phyloP scores from a whole-genome alignment of 2,113 vertebrate genomes.

The Pseudorhombus dupliciocellatus region DNA sequence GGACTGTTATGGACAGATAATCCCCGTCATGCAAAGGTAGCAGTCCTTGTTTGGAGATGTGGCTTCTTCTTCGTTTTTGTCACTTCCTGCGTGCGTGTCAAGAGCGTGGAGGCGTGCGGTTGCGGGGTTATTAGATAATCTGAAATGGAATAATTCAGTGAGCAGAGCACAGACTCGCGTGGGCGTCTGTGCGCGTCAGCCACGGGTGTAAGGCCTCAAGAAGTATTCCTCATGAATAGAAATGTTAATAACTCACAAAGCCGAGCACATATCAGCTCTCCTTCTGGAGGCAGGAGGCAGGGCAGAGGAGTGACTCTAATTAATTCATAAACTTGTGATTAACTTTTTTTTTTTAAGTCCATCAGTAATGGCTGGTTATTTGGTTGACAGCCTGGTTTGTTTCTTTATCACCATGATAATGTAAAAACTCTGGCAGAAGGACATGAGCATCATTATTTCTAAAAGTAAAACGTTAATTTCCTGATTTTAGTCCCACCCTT shows the following conservation, averaged over 20 bases:
- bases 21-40: not conserved
- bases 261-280: constrained; percentile 68
- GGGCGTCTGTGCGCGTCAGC: constrained; percentile 65
- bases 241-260: constrained; percentile 74
- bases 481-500: too few relatives aligned
- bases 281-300: constrained; percentile 41
- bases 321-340: not conserved
- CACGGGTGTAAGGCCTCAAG: constrained; percentile 58
- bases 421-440: too few relatives aligned
- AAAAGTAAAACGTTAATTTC: too few relatives aligned
- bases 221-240: constrained; percentile 76
- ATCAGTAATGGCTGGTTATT: too few relatives aligned
- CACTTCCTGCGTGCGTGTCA: constrained; percentile 37
- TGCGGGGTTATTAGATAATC: constrained; percentile 67
- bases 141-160: constrained; percentile 76
- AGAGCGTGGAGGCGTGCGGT: constrained; percentile 54
- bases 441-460: too few relatives aligned
- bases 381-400: too few relatives aligned
- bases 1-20: constrained; percentile 4
- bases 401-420: too few relatives aligned
- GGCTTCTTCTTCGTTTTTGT: constrained; percentile 6
- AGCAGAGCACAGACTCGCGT: constrained; percentile 56
- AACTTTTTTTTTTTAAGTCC: not conserved
- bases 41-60: constrained; percentile 17
- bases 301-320: constrained; percentile 28